Base-by-base conservation (phyloP, 2,888 invertebrate genomes). In the Hypselothyrea guttata region DNA sequence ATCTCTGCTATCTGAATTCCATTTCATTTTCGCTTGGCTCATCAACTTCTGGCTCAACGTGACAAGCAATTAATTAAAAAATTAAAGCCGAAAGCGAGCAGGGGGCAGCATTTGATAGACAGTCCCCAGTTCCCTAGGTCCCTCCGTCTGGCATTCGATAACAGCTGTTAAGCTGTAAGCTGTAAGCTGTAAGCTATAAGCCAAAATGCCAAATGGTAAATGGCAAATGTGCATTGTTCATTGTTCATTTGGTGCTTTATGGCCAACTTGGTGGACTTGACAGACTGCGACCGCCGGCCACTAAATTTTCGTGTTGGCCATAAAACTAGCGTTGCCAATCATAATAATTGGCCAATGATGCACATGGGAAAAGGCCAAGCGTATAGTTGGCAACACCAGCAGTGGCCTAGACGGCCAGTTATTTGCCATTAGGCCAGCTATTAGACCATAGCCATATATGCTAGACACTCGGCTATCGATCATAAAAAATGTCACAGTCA, bases 51-150 rank as follows among this genome's bases (percentile, higher is more conserved):
- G 58, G 66, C 56, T 51, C 60, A 67, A 75, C 81, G 81, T 81
- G 81, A 84, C 81, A 71, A 75, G 85, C 81, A 81, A 81, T 81
- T 81, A 83, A 81, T 81, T 81, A 84, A 81, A 81, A 81, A 81
- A 81, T 81, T 81, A 75, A 73, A 61, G 40, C 47, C 38, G 53
- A 69, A 53, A 63, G 45, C 35, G 54, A 38, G 15, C 16, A n/a
- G 38, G n/a, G 16, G 27, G n/a, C 12, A 16, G 34, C 60, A 37
- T 42, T 70, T 62, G 70, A 67, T 71, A 58, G 68, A 67, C 68
- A 46, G 47, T 38, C 57, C 8, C 11, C 2, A 34, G 2, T 12
- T 7, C n/a, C 30, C 30, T 22, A 22, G 2, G 3, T 22, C 22
- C 22, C 22, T 22, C 3, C 2, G 3, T 22, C 22, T 22, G 22